These are phyloP conservation scores for Entomobrya proxima DNA, from an alignment of 2,888 invertebrate genomes.

Conservation along the genomic window DNA sequence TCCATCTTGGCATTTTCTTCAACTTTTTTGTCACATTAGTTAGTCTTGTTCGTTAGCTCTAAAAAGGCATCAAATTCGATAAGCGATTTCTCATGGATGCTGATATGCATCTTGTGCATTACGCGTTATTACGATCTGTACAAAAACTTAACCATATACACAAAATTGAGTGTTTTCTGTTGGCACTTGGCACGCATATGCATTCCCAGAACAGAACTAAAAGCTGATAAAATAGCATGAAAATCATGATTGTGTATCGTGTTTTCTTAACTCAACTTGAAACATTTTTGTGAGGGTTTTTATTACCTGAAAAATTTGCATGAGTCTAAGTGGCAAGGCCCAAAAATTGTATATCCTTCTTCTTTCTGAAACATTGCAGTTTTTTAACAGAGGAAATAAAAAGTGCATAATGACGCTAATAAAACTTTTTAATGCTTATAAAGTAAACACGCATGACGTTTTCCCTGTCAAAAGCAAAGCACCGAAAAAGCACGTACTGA, in stretches of 20 bases:
- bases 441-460: slow-evolving; percentile 27
- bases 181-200: too few species aligned
- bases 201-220: too few species aligned
- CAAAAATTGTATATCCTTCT: background rate
- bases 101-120: background rate
- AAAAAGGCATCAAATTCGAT: too few species aligned
- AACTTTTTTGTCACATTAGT: background rate
- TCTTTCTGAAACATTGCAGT: background rate
- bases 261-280: background rate
- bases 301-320: slow-evolving; percentile 48
- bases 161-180: too few species aligned
- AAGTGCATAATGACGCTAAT: slow-evolving; percentile 43
- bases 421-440: slow-evolving; percentile 48
- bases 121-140: background rate
- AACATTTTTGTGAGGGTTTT: slow-evolving; percentile 34
- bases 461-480: slow-evolving; percentile 15
- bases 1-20: background rate
- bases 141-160: background rate
- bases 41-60: background rate
- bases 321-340: background rate
- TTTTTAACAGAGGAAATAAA: background rate
- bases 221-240: background rate
- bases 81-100: background rate
- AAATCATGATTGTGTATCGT: background rate
- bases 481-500: slow-evolving; percentile 28